A percentile compares a stretch with the other conserved stretches of the same genome.
phyloP scores from a whole-genome alignment of 2,113 vertebrate species.

The Ivindomyrus marchei region DNA sequence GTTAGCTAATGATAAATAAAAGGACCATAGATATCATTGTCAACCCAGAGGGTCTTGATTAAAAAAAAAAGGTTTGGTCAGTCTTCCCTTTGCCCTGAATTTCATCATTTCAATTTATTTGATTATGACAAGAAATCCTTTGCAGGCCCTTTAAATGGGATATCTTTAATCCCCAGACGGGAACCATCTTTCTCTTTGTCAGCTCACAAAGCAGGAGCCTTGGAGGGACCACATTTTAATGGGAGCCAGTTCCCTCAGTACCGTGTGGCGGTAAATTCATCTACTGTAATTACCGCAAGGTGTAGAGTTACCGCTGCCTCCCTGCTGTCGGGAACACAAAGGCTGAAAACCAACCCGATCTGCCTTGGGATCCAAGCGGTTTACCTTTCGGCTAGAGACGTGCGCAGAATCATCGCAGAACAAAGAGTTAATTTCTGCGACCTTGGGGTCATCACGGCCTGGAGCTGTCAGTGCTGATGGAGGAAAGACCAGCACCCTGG shows the following conservation, averaged over 20 bases:
- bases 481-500: neutral
- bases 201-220: neutral
- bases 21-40: neutral
- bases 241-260: neutral
- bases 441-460: no score
- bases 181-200: neutral
- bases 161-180: conserved; percentile 10
- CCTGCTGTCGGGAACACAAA: neutral
- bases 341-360: neutral
- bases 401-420: neutral
- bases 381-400: neutral
- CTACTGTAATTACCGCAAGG: neutral
- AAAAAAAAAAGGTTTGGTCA: neutral
- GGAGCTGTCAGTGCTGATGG: neutral
- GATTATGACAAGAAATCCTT: conserved; percentile 1
- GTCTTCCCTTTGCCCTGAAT: neutral
- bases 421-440: neutral
- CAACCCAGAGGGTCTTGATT: neutral
- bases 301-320: neutral
- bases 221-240: neutral
- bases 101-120: conserved; percentile 15
- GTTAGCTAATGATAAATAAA: neutral
- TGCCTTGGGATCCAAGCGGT: neutral
- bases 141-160: neutral
- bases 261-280: neutral